Base-by-base conservation (phyloP, 2,113 vertebrate genomes). In the Theristicus caerulescens region DNA sequence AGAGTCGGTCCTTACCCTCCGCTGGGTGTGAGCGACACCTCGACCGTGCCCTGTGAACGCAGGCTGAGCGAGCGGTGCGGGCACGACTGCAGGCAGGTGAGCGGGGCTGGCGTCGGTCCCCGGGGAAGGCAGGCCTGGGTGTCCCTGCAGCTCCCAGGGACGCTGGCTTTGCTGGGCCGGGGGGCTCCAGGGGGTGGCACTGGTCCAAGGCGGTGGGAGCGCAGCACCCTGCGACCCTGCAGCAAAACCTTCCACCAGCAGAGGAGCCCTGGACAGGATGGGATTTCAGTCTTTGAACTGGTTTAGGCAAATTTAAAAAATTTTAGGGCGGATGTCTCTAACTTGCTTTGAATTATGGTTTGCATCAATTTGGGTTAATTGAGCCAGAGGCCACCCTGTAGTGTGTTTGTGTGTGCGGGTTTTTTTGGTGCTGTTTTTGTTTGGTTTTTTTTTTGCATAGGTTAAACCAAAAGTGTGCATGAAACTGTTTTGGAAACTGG, bases 91-190 rank as follows among this genome's bases (percentile, higher is more conserved):
- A 8, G 51, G 36, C 16, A 34, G 46, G 14, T 16, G 14, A 27
- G 31, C 0, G 3, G 47, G 51, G 54, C 42, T 65, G 58, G 22
- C 3, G 2, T 15, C 22, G 9, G 12, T 19, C 24, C 22, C 13
- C 0, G 0, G 38, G 32, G 14, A n/a, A 31, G 55, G 52, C 32
- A 47, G 38, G 4, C 1, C 3, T n/a, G 36, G 44, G 18, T 54
- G 51, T 13, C 42, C 59, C 36, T 3, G 7, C 7, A 13, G 36
- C 74, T 62, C 46, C 47, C 18, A 31, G n/a, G 16, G 25, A 25
- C 1, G 1, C 18, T 32, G 51, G 34, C 6, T 42, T 52, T 55
- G 52, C 38, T 31, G 46, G 21, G 14, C 24, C 0, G 10, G 5
- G 22, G 7, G 7, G 3, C 14, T 77, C 6, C 31, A 9, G 34